These are phyloP conservation scores for Prunella fulvescens DNA, from an alignment of 2,113 vertebrate species.

Conservation along the genomic window DNA sequence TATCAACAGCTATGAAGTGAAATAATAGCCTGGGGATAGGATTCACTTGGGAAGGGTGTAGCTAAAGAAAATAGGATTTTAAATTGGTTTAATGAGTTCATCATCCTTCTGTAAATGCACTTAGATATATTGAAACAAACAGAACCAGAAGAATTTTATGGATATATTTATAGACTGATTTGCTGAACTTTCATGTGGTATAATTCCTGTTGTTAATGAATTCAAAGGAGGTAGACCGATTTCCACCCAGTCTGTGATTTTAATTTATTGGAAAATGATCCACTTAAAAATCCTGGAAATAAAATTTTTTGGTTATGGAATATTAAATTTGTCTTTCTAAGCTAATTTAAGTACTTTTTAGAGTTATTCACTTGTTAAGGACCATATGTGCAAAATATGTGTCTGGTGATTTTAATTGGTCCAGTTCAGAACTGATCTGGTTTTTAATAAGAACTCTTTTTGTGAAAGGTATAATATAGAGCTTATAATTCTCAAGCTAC, in stretches of 20 bases:
- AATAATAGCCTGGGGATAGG: background rate
- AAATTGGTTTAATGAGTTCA: background rate
- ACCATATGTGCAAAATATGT: background rate
- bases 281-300: background rate
- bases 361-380: background rate
- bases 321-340: background rate
- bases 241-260: background rate
- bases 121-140: background rate
- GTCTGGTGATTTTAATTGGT: background rate
- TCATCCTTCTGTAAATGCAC: background rate
- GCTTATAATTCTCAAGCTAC: background rate
- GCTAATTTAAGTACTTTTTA: background rate
- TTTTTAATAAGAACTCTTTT: background rate
- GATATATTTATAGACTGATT: background rate
- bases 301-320: background rate
- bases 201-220: constrained; percentile 20
- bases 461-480: background rate
- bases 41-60: background rate
- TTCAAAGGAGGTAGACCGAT: background rate
- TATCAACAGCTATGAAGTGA: background rate
- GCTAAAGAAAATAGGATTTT: background rate
- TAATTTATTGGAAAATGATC: constrained; percentile 8
- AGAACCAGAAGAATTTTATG: background rate
- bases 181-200: background rate
- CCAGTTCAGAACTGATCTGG: background rate